Percentiles rank a stretch among this genome's conserved stretches.
Evolutionary conservation across 2,797 vertebrate species (phyloP).

Genomic region (Luscinia luscinia): DNA sequence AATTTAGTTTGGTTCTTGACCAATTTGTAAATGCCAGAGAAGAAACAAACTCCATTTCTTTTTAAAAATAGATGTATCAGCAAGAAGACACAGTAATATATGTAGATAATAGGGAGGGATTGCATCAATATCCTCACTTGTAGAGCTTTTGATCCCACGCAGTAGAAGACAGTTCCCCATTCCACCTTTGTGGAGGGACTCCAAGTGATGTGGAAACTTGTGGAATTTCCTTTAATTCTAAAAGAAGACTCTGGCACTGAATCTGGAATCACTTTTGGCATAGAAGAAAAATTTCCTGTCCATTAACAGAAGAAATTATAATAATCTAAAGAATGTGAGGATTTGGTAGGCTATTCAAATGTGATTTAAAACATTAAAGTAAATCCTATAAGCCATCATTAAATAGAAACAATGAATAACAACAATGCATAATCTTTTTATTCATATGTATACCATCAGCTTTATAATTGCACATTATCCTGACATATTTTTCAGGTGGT

Average conservation of each 20-base stretch:
- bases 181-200: slow-evolving; percentile 67
- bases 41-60: background rate
- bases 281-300: slow-evolving; percentile 75
- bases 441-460: background rate
- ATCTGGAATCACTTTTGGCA: slow-evolving; percentile 77
- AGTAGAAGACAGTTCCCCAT: slow-evolving; percentile 78
- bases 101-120: background rate
- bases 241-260: slow-evolving; percentile 73
- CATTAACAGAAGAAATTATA: background rate
- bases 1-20: background rate
- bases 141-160: slow-evolving; percentile 65
- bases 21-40: background rate
- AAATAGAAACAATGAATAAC: background rate
- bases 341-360: background rate
- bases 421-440: background rate
- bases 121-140: slow-evolving; percentile 42
- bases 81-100: background rate
- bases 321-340: background rate
- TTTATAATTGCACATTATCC: background rate
- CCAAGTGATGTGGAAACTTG: slow-evolving; percentile 74
- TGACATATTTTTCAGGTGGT: background rate
- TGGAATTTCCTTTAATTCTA: slow-evolving; percentile 69
- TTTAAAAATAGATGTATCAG: background rate
- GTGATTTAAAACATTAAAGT: background rate
- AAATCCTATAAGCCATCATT: background rate